Evolutionary conservation across 2,888 invertebrate species (phyloP), one percentile per base, ranked within the genome.

Genomic region (Linyphia triangularis): DNA sequence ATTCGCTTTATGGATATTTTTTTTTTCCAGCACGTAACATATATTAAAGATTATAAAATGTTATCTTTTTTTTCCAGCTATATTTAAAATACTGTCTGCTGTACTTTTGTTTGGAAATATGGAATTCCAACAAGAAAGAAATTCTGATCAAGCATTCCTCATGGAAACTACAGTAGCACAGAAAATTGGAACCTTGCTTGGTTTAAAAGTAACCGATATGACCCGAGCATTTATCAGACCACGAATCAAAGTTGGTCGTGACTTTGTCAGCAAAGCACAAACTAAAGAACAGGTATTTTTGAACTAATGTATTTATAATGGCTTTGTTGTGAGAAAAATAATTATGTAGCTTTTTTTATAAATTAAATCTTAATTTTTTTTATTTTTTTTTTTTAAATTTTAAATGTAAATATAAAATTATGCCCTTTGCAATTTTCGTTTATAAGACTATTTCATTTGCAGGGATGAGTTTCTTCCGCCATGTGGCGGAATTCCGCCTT

Each of bases 151-250:
- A 93, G 99, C 99, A 2, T 98, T 98, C 4, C 93, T 99, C 89
- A 99, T 99, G 0, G 99, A 99, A 92, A 99, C 99, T 92, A 99
- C 99, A 0, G 98, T 98, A 1, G 99, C 99, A 69, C 99, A 99
- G 93, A 99, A 99, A 94, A 96, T 99, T 86, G 99, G 99, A 84
- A 99, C 99, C 93, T 94, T 99, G 90, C 94, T 99, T 89, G 95
- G 95, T 9, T 94, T 99, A 73, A 97, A 97, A 91, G 98, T 99
- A 28, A 98, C 97, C 10, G 99, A 99, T 92, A 97, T 99, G 96
- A 98, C 98, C 26, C 97, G 98, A 93, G 99, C 99, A 26, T 99
- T 99, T 95, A 94, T 99, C 59, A 97, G 97, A 92, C 99, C 99
- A 0, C 95, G 98, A 91, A 98, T 99, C 92, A 99, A 99, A 94